A percentile compares a stretch with the other conserved stretches of the same genome.
These are phyloP conservation scores for Cathartes aura DNA, from an alignment of 2,113 vertebrate species.

Conservation along the genomic window DNA sequence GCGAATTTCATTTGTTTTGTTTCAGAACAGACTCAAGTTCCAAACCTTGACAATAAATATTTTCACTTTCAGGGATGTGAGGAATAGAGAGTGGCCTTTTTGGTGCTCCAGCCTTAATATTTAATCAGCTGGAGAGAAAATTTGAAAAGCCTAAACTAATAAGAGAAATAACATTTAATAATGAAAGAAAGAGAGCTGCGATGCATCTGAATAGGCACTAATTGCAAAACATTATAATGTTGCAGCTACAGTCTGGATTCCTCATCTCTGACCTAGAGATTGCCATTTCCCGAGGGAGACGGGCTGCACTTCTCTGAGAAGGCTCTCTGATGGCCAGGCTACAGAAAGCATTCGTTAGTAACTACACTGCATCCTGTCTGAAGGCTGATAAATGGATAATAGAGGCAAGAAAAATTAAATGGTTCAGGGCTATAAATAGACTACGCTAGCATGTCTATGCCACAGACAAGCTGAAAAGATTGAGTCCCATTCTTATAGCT, in stretches of 20 bases:
- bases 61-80: background rate
- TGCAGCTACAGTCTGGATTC: background rate
- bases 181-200: background rate
- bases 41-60: background rate
- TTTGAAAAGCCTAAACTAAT: background rate
- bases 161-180: background rate
- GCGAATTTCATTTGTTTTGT: conserved; percentile 23
- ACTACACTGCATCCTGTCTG: background rate
- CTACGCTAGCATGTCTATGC: background rate
- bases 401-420: conserved; percentile 51
- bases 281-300: background rate
- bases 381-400: conserved; percentile 28
- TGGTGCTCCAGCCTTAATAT: background rate
- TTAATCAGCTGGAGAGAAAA: conserved; percentile 30
- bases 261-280: conserved; percentile 23
- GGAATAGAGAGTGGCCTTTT: background rate
- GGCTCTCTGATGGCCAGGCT: background rate
- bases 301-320: background rate
- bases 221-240: background rate
- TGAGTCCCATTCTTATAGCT: conserved; percentile 16
- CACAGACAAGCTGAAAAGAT: conserved; percentile 34
- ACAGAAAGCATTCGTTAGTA: background rate
- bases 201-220: background rate
- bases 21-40: conserved; percentile 11
- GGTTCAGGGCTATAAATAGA: conserved; percentile 46